phyloP scores from a whole-genome alignment of 2,797 vertebrate species.

The Macropus fuliginosus region DNA sequence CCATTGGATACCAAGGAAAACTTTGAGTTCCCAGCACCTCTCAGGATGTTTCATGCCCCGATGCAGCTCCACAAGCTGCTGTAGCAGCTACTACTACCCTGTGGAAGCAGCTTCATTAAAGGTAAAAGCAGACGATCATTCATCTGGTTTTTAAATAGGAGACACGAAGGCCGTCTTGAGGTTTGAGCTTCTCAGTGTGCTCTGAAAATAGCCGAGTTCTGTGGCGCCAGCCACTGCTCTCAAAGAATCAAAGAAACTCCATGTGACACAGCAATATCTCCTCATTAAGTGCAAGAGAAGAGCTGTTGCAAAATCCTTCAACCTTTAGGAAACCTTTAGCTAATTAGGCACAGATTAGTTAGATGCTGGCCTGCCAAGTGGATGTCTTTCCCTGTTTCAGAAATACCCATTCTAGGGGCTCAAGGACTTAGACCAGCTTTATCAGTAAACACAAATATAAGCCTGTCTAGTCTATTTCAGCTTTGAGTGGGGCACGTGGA shows the following conservation, averaged over 20 bases:
- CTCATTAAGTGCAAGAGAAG: neutral
- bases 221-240: conserved; percentile 4
- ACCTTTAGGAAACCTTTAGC: conserved; percentile 9
- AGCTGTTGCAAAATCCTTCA: conserved; percentile 1
- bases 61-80: neutral
- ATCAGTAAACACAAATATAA: neutral
- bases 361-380: neutral
- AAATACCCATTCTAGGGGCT: neutral
- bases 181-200: neutral
- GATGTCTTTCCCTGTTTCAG: neutral
- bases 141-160: conserved; percentile 9
- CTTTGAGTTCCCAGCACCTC: neutral
- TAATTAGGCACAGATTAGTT: conserved; percentile 9
- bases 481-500: neutral
- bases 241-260: conserved; percentile 9
- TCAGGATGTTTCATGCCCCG: neutral
- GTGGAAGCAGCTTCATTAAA: conserved; percentile 4
- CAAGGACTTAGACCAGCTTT: neutral
- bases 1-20: neutral
- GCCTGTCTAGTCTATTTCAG: neutral
- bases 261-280: conserved; percentile 2
- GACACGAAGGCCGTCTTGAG: neutral
- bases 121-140: conserved; percentile 4
- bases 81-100: neutral
- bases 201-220: neutral